phyloP scores from a whole-genome alignment of 2,113 vertebrate species.

The Esox niger region DNA sequence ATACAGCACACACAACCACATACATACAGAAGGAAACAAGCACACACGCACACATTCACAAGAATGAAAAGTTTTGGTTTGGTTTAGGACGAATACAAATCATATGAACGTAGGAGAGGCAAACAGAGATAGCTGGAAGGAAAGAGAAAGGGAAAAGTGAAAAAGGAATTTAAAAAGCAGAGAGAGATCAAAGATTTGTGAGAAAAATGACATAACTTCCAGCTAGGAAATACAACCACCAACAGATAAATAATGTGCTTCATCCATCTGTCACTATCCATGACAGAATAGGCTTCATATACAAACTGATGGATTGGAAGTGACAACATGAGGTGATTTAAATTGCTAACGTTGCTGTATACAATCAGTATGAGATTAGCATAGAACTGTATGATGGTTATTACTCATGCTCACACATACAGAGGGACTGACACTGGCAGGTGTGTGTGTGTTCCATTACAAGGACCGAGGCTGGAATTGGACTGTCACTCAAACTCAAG shows the following conservation, averaged over 20 bases:
- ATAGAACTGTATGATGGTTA: not conserved
- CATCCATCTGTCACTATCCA: too few relatives aligned
- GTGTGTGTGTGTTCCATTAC: not conserved
- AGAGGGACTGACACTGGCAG: not conserved
- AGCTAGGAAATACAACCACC: too few relatives aligned
- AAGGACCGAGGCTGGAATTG: not conserved
- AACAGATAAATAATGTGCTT: too few relatives aligned
- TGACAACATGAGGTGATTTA: not conserved
- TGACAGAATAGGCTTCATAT: not conserved
- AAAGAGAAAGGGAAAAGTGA: too few relatives aligned
- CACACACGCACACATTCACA: too few relatives aligned
- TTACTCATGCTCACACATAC: not conserved
- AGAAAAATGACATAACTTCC: too few relatives aligned
- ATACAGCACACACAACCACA: constrained; percentile 12
- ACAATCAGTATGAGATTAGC: not conserved
- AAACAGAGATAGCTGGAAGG: too few relatives aligned
- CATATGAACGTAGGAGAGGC: too few relatives aligned
- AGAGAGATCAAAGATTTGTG: too few relatives aligned
- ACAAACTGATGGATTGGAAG: not conserved
- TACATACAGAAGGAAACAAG: constrained; percentile 11
- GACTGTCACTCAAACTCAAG: constrained; percentile 1
- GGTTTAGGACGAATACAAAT: too few relatives aligned
- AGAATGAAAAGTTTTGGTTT: too few relatives aligned
- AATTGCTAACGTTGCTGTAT: not conserved
- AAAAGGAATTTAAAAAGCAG: too few relatives aligned